Conservation (phyloP, 2,888 invertebrate genomes). For the Horisme vitalbata region DNA sequence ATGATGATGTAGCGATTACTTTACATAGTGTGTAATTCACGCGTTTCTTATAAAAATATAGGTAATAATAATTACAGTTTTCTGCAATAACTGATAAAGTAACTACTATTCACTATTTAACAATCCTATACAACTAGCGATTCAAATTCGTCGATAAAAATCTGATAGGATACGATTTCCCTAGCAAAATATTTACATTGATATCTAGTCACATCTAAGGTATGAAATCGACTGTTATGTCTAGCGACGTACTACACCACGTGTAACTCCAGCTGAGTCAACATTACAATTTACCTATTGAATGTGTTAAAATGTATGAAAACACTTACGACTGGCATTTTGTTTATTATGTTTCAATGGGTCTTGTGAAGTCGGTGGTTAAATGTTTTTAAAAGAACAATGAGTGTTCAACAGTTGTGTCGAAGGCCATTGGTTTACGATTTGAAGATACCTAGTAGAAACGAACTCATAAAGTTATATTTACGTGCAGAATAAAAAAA, state of each 20-base stretch:
- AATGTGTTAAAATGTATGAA: conserved; percentile 31
- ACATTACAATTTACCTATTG: conserved; percentile 27
- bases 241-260: conserved; percentile 42
- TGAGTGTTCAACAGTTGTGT: neutral
- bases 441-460: too few species aligned
- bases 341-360: conserved; percentile 8
- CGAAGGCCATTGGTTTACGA: too few species aligned
- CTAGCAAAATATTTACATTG: conserved; percentile 41
- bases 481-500: too few species aligned
- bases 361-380: conserved; percentile 2
- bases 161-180: conserved; percentile 17
- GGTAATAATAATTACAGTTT: too few species aligned
- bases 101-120: neutral
- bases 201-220: conserved; percentile 17
- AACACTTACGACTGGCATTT: conserved; percentile 5
- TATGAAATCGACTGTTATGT: conserved; percentile 29
- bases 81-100: too few species aligned
- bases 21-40: too few species aligned
- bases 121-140: conserved; percentile 3
- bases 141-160: conserved; percentile 24
- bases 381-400: neutral
- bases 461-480: too few species aligned
- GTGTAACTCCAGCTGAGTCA: conserved; percentile 52
- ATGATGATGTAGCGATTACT: too few species aligned
- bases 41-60: too few species aligned